Percentiles rank a stretch among this genome's conserved stretches.
phyloP scores from a whole-genome alignment of 2,113 vertebrate genomes.

The Columba janthina region DNA sequence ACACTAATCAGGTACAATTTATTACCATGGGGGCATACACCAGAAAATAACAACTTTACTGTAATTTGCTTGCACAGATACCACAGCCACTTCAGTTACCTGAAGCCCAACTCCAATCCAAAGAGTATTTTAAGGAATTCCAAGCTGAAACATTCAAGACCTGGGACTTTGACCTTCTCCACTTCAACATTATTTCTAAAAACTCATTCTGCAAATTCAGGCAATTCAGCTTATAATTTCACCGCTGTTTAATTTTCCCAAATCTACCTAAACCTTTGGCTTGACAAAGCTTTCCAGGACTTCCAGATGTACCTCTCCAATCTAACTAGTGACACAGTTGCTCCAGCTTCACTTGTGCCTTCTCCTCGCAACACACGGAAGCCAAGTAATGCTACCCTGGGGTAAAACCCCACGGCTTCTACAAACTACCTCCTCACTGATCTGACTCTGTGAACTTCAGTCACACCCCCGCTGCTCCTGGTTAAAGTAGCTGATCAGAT shows the following conservation, averaged over 20 bases:
- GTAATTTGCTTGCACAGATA: background rate
- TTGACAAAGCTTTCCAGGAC: background rate
- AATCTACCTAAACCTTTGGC: background rate
- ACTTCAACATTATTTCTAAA: background rate
- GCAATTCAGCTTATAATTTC: background rate
- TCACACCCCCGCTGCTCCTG: background rate
- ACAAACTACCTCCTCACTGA: background rate
- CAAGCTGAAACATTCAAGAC: background rate
- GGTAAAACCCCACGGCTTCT: background rate
- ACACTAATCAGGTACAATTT: background rate
- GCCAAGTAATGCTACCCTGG: background rate
- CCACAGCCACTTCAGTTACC: background rate
- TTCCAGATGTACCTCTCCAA: background rate
- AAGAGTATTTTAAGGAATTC: background rate
- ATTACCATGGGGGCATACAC: background rate
- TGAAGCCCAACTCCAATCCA: background rate
- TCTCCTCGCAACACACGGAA: background rate
- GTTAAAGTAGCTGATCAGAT: accelerated
- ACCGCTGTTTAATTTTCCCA: background rate
- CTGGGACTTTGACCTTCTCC: background rate
- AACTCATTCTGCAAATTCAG: background rate
- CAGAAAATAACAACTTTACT: background rate
- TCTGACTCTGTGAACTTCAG: background rate
- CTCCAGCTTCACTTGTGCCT: background rate
- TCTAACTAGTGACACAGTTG: background rate